Evolutionary conservation across 2,113 vertebrate species (phyloP).

Genomic region (Columba livia): DNA sequence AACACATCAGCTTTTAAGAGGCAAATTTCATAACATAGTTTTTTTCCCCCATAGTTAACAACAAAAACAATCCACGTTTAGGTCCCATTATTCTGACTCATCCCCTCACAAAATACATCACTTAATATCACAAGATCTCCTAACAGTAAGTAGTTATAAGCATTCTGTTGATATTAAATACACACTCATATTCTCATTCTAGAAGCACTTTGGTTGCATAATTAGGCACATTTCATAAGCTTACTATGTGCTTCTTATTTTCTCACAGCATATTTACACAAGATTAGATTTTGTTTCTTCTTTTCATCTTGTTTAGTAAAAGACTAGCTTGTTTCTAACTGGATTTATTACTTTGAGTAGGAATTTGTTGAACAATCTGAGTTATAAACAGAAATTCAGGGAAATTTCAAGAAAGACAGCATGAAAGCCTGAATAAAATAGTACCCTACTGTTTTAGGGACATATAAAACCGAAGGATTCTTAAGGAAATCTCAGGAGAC

Average conservation of each 20-base stretch:
- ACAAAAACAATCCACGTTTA: not conserved
- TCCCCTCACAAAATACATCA: not conserved
- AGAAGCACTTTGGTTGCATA: not conserved
- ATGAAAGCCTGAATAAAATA: not conserved
- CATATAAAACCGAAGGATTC: not conserved
- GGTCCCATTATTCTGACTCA: not conserved
- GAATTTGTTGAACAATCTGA: not conserved
- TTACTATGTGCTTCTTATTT: not conserved
- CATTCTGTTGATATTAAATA: not conserved
- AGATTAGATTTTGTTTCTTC: not conserved
- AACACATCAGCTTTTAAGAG: not conserved
- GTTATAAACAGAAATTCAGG: not conserved
- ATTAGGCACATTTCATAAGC: not conserved
- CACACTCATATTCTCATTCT: not conserved
- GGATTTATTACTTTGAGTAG: not conserved
- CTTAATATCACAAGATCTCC: not conserved
- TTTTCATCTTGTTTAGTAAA: not conserved
- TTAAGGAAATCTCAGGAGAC: not conserved
- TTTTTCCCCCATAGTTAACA: not conserved
- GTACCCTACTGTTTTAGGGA: not conserved
- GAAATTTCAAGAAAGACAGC: not conserved
- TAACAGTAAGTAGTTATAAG: not conserved
- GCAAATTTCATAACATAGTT: not conserved
- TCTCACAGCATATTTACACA: not conserved
- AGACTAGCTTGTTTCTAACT: not conserved